phyloP scores from a whole-genome alignment of 2,888 invertebrate genomes.

The Erynnis tages region DNA sequence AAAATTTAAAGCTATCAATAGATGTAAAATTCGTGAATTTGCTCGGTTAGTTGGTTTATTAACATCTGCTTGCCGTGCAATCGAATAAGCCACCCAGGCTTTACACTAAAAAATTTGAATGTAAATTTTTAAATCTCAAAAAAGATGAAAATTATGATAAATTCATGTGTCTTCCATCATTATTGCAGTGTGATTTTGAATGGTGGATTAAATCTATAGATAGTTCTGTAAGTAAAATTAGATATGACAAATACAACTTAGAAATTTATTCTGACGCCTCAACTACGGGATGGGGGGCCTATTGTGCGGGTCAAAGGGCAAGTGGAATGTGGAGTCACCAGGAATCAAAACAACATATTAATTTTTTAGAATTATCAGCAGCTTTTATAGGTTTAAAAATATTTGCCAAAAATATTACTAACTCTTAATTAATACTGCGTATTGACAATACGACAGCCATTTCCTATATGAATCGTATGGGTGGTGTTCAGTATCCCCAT shows the following conservation, averaged over 20 bases:
- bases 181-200: not conserved
- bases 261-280: slow-evolving; percentile 31
- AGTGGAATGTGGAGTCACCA: not conserved
- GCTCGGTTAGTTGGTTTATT: slow-evolving; percentile 8
- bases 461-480: slow-evolving; percentile 30
- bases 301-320: slow-evolving; percentile 17
- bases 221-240: slow-evolving; percentile 6
- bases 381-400: slow-evolving; percentile 29
- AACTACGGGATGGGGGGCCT: slow-evolving; percentile 30
- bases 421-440: not conserved
- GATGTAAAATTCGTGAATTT: slow-evolving; percentile 5
- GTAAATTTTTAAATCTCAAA: slow-evolving; percentile 18
- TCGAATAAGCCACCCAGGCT: slow-evolving; percentile 21
- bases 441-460: slow-evolving; percentile 25
- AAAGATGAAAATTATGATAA: not conserved
- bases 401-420: slow-evolving; percentile 11
- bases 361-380: slow-evolving; percentile 26
- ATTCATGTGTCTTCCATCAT: not conserved
- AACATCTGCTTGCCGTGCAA: slow-evolving; percentile 10
- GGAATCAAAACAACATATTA: slow-evolving; percentile 3
- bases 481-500: slow-evolving; percentile 28
- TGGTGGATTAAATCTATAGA: slow-evolving; percentile 5
- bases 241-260: slow-evolving; percentile 4
- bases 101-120: slow-evolving; percentile 20
- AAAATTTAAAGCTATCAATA: not conserved